These are phyloP conservation scores for Tortrix viridana DNA, from an alignment of 2,888 invertebrate species.

Conservation along the genomic window DNA sequence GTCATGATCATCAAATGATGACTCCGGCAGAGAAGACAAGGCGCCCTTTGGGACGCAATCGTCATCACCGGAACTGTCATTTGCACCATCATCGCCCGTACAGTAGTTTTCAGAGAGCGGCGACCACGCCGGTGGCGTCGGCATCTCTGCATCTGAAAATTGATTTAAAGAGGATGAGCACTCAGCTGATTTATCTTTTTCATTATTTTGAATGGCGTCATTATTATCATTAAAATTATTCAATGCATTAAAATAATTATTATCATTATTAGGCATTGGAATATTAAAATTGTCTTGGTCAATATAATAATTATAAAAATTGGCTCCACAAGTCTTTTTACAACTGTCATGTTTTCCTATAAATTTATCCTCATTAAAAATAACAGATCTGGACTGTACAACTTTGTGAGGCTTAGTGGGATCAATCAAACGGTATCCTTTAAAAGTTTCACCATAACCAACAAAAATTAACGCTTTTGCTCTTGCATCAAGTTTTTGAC, in stretches of 20 bases:
- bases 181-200: neutral
- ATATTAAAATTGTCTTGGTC: neutral
- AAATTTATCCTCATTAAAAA: neutral
- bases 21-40: constrained; percentile 2
- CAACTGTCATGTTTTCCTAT: neutral
- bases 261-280: neutral
- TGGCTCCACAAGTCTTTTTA: neutral
- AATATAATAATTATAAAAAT: neutral
- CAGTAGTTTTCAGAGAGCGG: constrained; percentile 8
- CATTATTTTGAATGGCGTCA: neutral
- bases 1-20: neutral
- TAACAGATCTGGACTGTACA: neutral
- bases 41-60: neutral
- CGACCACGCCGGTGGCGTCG: neutral
- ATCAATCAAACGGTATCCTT: constrained; percentile 13
- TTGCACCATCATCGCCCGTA: neutral
- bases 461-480: constrained; percentile 25
- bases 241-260: neutral
- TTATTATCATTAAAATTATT: neutral
- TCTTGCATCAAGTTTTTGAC: constrained; percentile 25
- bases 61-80: neutral
- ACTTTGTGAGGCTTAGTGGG: neutral
- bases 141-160: neutral
- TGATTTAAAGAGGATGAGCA: neutral
- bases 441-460: constrained; percentile 32